Percentiles rank a stretch among this genome's conserved stretches.
phyloP scores from a whole-genome alignment of 2,797 vertebrate species.

The Catostomus latipinnis region DNA sequence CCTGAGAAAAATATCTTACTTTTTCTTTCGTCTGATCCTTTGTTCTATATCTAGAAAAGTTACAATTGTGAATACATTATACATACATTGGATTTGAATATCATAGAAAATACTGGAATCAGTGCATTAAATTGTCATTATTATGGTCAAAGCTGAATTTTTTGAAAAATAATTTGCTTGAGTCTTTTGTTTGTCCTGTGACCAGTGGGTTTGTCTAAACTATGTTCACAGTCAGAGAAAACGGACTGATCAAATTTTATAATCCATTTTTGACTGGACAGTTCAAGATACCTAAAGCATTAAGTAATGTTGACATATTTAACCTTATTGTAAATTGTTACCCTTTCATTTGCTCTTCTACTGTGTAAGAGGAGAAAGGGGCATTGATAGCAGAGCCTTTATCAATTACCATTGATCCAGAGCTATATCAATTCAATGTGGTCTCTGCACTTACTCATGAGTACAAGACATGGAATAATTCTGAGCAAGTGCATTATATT shows the following conservation, averaged over 20 bases:
- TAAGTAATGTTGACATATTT: too few species aligned
- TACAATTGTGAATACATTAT: too few species aligned
- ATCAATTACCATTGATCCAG: constrained; percentile 17
- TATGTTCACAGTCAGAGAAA: too few species aligned
- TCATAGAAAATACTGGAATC: background rate
- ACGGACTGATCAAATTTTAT: too few species aligned
- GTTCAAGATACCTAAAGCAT: too few species aligned
- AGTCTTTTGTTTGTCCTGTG: too few species aligned
- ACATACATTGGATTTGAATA: background rate
- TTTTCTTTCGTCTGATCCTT: background rate
- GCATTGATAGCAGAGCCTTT: constrained; percentile 2
- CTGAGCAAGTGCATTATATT: constrained; percentile 6
- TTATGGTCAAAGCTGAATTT: background rate
- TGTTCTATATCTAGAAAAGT: background rate
- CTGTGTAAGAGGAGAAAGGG: background rate
- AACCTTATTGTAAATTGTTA: too few species aligned
- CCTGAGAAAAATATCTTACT: background rate
- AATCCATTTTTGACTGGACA: too few species aligned
- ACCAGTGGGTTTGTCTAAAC: too few species aligned
- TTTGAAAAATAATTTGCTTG: too few species aligned
- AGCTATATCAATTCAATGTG: constrained; percentile 10
- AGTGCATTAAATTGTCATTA: background rate
- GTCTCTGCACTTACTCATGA: constrained; percentile 20
- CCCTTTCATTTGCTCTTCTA: too few species aligned
- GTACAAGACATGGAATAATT: background rate